Conservation (phyloP, 2,797 vertebrate genomes). For the Rhabdophis nuchalis region DNA sequence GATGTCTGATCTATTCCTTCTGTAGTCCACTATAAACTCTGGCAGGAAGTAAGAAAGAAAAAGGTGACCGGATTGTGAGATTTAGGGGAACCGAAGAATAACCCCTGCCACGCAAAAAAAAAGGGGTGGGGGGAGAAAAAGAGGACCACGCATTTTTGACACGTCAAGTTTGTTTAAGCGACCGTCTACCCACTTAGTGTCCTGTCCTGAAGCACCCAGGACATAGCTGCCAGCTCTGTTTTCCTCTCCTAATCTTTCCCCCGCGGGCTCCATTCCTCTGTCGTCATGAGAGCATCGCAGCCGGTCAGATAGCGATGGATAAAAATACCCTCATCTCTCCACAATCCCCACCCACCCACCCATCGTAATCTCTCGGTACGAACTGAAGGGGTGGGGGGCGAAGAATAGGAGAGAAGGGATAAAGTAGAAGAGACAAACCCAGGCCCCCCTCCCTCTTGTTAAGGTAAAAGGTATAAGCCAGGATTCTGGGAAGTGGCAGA, state of each 20-base stretch:
- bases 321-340: constrained; percentile 26
- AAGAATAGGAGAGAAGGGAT: constrained; percentile 21
- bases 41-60: too few relatives aligned
- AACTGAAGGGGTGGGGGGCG: constrained; percentile 29
- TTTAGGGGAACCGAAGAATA: neutral
- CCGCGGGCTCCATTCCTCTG: neutral
- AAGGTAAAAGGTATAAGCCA: constrained; percentile 50
- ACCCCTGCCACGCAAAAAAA: neutral
- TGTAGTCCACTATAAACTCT: too few relatives aligned
- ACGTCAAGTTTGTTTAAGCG: neutral
- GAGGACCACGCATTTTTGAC: accelerated
- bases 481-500: constrained; percentile 66
- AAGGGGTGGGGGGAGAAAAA: neutral
- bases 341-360: neutral
- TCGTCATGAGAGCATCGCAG: neutral
- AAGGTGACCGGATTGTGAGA: too few relatives aligned
- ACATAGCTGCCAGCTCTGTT: neutral
- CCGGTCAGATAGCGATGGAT: neutral
- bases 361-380: constrained; percentile 44
- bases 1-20: too few relatives aligned
- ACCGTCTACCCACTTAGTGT: neutral
- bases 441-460: constrained; percentile 26
- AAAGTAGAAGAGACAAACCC: constrained; percentile 37
- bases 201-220: neutral
- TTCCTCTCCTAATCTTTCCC: neutral